Evolutionary conservation across 2,113 vertebrate species (phyloP).

Genomic region (Ophiodon elongatus): DNA sequence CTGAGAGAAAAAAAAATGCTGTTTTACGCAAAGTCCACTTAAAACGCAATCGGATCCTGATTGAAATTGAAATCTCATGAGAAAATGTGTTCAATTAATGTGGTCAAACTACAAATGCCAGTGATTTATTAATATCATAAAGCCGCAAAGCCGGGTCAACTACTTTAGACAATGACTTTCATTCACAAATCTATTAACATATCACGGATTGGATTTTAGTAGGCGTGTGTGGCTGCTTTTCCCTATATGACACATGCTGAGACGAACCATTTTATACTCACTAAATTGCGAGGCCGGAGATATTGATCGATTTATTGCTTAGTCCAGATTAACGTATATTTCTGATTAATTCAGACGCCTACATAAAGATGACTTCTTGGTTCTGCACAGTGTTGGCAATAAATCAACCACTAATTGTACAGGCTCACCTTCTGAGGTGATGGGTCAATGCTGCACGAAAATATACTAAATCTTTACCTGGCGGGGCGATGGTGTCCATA

Average conservation of each 20-base stretch:
- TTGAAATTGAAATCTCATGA: slow-evolving; percentile 22
- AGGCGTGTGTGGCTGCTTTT: slow-evolving; percentile 63
- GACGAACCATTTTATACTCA: slow-evolving; percentile 28
- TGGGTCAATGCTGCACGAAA: slow-evolving; percentile 40
- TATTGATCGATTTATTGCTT: slow-evolving; percentile 37
- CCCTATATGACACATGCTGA: slow-evolving; percentile 40
- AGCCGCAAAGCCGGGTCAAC: slow-evolving; percentile 38
- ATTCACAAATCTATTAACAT: slow-evolving; percentile 67
- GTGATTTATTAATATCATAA: slow-evolving; percentile 34
- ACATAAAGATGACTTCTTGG: slow-evolving; percentile 2
- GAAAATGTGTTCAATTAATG: slow-evolving; percentile 24
- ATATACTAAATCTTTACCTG: slow-evolving; percentile 9
- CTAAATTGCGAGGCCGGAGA: slow-evolving; percentile 51
- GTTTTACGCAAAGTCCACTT: slow-evolving; percentile 37
- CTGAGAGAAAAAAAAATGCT: slow-evolving; percentile 13
- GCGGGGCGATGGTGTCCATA: background rate
- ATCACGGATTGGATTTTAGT: slow-evolving; percentile 54
- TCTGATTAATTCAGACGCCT: slow-evolving; percentile 44
- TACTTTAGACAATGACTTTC: slow-evolving; percentile 66
- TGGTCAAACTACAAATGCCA: slow-evolving; percentile 24
- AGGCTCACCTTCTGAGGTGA: slow-evolving; percentile 51
- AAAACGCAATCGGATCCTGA: slow-evolving; percentile 31
- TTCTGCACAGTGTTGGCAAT: slow-evolving; percentile 45
- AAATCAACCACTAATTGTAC: slow-evolving; percentile 56
- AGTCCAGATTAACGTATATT: slow-evolving; percentile 25